These are phyloP conservation scores for Priocnemis perturbator DNA, from an alignment of 2,888 invertebrate species.

Conservation along the genomic window DNA sequence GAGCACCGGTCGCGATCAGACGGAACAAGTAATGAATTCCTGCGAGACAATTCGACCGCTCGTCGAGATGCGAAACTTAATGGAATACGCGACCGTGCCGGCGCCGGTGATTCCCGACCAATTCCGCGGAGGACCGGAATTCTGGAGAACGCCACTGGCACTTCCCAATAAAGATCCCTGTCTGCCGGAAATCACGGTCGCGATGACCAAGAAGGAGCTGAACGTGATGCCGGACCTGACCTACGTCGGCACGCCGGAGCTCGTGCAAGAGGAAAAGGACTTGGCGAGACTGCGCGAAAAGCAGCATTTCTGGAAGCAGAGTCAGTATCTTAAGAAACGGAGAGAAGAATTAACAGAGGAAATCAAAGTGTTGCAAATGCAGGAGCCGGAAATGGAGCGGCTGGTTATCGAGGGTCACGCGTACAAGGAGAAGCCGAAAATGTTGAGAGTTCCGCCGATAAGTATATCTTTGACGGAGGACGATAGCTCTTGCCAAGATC, in stretches of 20 bases:
- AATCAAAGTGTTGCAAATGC: constrained; percentile 58
- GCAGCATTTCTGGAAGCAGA: constrained; percentile 60
- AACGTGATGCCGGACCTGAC: constrained; percentile 43
- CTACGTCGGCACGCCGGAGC: constrained; percentile 50
- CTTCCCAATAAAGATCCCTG: constrained; percentile 39
- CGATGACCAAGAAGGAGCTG: constrained; percentile 43
- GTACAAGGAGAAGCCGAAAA: not conserved
- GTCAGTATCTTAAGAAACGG: constrained; percentile 56
- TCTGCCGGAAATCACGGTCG: constrained; percentile 44
- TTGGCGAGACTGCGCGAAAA: constrained; percentile 24
- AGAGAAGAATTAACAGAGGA: constrained; percentile 48
- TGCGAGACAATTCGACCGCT: constrained; percentile 52
- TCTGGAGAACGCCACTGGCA: constrained; percentile 52
- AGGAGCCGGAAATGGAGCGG: constrained; percentile 60
- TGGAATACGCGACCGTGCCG: constrained; percentile 72
- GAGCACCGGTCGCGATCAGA: constrained; percentile 40
- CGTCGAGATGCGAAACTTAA: constrained; percentile 53
- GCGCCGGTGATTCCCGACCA: constrained; percentile 55
- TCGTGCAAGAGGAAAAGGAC: constrained; percentile 55
- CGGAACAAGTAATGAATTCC: constrained; percentile 54
- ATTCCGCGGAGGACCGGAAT: constrained; percentile 62
- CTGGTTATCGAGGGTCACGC: constrained; percentile 63
- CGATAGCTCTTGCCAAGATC: too few species aligned
- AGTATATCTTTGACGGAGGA: constrained; percentile 36
- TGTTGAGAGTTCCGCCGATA: constrained; percentile 34